phyloP scores from a whole-genome alignment of 2,888 invertebrate genomes.

The Andrena hattorfiana region DNA sequence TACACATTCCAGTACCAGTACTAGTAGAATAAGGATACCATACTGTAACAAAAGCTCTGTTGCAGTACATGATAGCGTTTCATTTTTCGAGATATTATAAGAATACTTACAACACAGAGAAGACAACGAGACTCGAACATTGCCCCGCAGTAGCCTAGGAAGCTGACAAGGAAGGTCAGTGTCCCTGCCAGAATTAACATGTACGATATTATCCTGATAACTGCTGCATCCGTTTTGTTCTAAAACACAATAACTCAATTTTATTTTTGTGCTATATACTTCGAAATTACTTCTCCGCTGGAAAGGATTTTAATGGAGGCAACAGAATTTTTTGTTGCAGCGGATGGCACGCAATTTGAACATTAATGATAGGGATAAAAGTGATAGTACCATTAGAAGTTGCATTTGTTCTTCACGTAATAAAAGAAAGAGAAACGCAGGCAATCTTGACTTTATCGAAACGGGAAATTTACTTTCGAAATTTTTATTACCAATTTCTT shows the following conservation, averaged over 20 bases:
- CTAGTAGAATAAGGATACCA: conserved; percentile 88
- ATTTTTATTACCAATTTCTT: too few relatives aligned
- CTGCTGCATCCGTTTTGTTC: conserved; percentile 85
- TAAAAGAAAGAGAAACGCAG: too few relatives aligned
- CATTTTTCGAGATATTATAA: background rate
- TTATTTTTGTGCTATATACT: background rate
- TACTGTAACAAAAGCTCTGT: conserved; percentile 86
- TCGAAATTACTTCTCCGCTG: background rate
- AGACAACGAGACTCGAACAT: conserved; percentile 89
- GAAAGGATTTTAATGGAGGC: too few relatives aligned
- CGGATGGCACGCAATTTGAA: too few relatives aligned
- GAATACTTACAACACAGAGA: conserved; percentile 88
- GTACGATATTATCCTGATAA: conserved; percentile 89
- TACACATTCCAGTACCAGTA: conserved; percentile 89
- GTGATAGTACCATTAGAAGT: too few relatives aligned
- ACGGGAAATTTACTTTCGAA: too few relatives aligned
- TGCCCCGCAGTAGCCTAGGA: conserved; percentile 90
- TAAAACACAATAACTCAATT: conserved; percentile 52
- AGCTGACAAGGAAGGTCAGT: conserved; percentile 90
- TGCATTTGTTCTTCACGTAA: too few relatives aligned
- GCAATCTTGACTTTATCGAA: too few relatives aligned
- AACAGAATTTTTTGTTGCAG: too few relatives aligned
- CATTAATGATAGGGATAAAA: too few relatives aligned
- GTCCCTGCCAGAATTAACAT: conserved; percentile 89
- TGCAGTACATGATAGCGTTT: background rate